These are phyloP conservation scores for Tenthredo scrophulariae DNA, from an alignment of 2,888 invertebrate genomes.

Conservation along the genomic window DNA sequence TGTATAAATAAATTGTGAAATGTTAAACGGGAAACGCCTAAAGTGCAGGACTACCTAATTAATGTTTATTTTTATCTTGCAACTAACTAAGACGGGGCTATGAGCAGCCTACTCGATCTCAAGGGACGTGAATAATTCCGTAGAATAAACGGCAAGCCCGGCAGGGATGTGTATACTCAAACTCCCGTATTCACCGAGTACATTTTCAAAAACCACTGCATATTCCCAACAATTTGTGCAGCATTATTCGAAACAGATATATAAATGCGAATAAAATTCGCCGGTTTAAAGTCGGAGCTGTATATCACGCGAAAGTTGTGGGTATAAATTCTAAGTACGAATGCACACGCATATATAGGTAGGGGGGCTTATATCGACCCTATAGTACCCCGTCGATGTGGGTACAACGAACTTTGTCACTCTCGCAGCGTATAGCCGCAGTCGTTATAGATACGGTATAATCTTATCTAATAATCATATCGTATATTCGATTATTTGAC, in stretches of 20 bases:
- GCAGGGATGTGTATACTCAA: background rate
- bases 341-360: background rate
- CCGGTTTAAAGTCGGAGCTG: background rate
- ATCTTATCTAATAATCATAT: conserved; percentile 21
- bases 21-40: background rate
- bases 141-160: background rate
- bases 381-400: background rate
- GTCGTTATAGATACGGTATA: background rate
- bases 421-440: background rate
- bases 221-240: no score
- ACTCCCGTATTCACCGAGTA: background rate
- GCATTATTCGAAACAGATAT: no score
- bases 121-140: conserved; percentile 18
- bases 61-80: background rate
- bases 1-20: background rate
- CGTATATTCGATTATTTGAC: conserved; percentile 20
- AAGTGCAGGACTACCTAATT: background rate
- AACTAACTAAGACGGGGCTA: background rate
- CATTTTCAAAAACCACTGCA: no score
- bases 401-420: conserved; percentile 19
- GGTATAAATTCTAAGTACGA: background rate
- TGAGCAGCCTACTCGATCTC: background rate
- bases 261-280: background rate
- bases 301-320: background rate
- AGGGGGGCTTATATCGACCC: background rate